phyloP scores from a whole-genome alignment of 1,140 invertebrate genomes.

The Cyrtorhinus lividipennis region DNA sequence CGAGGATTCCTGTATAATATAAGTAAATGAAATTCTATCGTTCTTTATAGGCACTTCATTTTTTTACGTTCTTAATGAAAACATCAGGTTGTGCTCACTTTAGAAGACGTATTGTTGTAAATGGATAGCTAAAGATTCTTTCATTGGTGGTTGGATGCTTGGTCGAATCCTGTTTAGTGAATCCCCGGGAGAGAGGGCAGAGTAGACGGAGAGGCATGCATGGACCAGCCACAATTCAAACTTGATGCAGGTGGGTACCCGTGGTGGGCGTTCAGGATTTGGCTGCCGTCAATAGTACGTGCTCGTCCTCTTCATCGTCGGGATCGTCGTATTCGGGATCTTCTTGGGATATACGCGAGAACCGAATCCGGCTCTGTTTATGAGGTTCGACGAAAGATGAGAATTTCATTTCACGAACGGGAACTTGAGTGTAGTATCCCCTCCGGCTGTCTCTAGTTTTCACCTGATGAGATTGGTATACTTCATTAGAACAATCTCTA shows the following conservation, averaged over 20 bases:
- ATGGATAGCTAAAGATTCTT: too few relatives aligned
- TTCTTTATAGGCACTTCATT: constrained; percentile 3
- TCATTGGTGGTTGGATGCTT: too few relatives aligned
- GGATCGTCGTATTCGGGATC: constrained; percentile 9
- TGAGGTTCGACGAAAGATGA: constrained; percentile 11
- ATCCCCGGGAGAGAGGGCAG: too few relatives aligned
- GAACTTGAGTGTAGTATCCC: constrained; percentile 15
- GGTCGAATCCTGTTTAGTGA: too few relatives aligned
- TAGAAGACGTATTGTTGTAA: too few relatives aligned
- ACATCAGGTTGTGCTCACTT: too few relatives aligned
- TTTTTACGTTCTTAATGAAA: constrained; percentile 11
- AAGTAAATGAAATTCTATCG: constrained; percentile 8
- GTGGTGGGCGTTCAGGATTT: constrained; percentile 8
- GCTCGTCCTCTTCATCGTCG: constrained; percentile 15
- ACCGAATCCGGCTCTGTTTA: constrained; percentile 10
- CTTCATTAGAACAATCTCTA: background rate
- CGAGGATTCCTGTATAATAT: too few relatives aligned
- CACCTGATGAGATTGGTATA: background rate
- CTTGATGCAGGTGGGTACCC: too few relatives aligned
- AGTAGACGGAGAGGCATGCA: too few relatives aligned
- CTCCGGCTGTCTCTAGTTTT: background rate
- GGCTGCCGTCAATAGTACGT: constrained; percentile 6
- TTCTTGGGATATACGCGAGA: background rate
- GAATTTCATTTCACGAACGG: constrained; percentile 14
- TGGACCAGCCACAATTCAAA: too few relatives aligned